Conservation (phyloP, 2,888 invertebrate genomes). For the Drosophila nigricruria region DNA sequence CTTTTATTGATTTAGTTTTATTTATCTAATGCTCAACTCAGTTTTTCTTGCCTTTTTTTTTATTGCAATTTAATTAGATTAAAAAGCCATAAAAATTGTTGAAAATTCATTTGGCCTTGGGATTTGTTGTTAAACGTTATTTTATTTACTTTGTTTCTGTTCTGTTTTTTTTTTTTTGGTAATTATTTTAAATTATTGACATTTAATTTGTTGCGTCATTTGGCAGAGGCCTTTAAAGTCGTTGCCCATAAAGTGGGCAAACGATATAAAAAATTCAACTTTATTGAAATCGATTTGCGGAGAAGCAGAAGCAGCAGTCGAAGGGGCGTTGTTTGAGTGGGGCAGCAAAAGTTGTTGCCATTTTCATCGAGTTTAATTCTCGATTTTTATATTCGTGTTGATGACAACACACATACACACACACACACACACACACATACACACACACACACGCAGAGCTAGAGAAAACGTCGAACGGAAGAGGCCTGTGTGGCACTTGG, state of each 20-base stretch:
- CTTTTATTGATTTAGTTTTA: slow-evolving; percentile 56
- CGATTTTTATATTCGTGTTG: slow-evolving; percentile 76
- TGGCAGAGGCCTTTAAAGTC: slow-evolving; percentile 40
- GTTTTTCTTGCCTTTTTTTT: slow-evolving; percentile 59
- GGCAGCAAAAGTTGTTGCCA: slow-evolving; percentile 61
- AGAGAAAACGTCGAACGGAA: slow-evolving; percentile 10
- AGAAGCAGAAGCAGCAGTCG: background rate
- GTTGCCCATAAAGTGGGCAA: slow-evolving; percentile 25
- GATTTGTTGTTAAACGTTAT: slow-evolving; percentile 34
- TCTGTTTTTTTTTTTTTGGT: slow-evolving; percentile 29
- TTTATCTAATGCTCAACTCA: slow-evolving; percentile 21
- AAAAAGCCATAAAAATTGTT: slow-evolving; percentile 69
- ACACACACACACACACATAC: slow-evolving; percentile 8
- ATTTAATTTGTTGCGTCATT: slow-evolving; percentile 73
- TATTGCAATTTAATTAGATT: slow-evolving; percentile 74
- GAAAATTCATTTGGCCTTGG: slow-evolving; percentile 53
- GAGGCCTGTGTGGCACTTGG: slow-evolving; percentile 21
- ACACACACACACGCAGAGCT: background rate
- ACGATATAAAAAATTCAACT: slow-evolving; percentile 62
- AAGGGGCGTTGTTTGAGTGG: background rate
- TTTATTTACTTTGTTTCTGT: slow-evolving; percentile 16
- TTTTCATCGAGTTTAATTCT: slow-evolving; percentile 71
- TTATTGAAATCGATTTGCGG: slow-evolving; percentile 74
- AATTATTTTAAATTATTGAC: slow-evolving; percentile 72
- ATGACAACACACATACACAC: slow-evolving; percentile 53